These are phyloP conservation scores for Eilema griseolum DNA, from an alignment of 2,888 invertebrate species.

Conservation along the genomic window DNA sequence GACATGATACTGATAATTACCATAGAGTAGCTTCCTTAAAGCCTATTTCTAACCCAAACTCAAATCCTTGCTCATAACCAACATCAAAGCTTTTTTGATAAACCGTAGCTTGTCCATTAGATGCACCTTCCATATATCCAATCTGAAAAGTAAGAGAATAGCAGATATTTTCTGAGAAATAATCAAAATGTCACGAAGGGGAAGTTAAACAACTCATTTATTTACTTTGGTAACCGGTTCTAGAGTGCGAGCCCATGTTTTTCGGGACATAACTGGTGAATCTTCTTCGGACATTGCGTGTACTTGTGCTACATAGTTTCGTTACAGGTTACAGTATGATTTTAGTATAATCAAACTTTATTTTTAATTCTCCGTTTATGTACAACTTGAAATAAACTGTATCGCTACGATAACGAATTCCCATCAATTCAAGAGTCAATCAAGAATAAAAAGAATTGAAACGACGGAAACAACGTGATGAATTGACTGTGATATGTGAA, in stretches of 20 bases:
- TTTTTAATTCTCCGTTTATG: neutral
- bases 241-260: slow-evolving; percentile 66
- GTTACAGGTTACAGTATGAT: neutral
- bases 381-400: neutral
- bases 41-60: slow-evolving; percentile 87
- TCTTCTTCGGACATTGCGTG: slow-evolving; percentile 60
- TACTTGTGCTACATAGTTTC: neutral
- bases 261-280: slow-evolving; percentile 59
- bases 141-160: slow-evolving; percentile 71
- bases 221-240: slow-evolving; percentile 68
- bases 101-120: slow-evolving; percentile 87
- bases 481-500: too few relatives aligned
- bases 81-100: slow-evolving; percentile 90
- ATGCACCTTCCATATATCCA: slow-evolving; percentile 90
- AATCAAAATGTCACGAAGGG: neutral
- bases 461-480: too few relatives aligned
- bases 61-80: slow-evolving; percentile 90
- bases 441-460: too few relatives aligned
- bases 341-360: neutral
- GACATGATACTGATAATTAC: slow-evolving; percentile 33
- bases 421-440: neutral
- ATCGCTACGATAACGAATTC: neutral
- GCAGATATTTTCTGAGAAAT: neutral
- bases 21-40: slow-evolving; percentile 56
- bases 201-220: neutral